These are phyloP conservation scores for Antechinus stuartii DNA, from an alignment of 2,113 vertebrate genomes.

Conservation along the genomic window DNA sequence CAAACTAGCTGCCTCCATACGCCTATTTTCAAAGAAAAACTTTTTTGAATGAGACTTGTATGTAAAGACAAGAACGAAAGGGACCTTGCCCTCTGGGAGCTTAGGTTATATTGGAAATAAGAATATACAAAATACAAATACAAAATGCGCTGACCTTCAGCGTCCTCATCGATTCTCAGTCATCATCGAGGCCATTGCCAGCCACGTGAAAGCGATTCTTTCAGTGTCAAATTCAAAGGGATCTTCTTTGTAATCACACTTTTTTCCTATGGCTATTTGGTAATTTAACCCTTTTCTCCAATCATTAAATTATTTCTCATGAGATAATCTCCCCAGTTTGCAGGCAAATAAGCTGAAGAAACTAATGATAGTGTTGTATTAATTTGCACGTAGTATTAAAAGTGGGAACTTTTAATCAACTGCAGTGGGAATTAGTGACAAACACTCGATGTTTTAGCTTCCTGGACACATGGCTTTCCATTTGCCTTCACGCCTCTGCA, in stretches of 20 bases:
- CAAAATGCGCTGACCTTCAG: neutral
- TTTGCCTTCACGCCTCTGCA: neutral
- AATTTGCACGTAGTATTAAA: neutral
- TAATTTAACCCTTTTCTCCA: neutral
- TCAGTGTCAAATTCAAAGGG: neutral
- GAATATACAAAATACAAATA: too few species aligned
- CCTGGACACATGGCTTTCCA: neutral
- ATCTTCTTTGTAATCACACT: neutral
- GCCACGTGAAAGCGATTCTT: neutral
- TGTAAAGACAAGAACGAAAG: too few species aligned
- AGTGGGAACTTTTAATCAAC: too few species aligned
- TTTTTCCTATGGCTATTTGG: neutral
- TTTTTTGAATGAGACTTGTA: too few species aligned
- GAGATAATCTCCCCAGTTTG: neutral
- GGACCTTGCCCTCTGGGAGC: too few species aligned
- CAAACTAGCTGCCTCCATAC: too few species aligned
- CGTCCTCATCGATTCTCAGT: neutral
- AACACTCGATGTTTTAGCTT: neutral
- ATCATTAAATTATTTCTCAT: neutral
- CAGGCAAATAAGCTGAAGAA: neutral
- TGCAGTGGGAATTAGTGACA: neutral
- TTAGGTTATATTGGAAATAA: too few species aligned
- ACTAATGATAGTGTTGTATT: neutral
- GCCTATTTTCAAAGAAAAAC: too few species aligned
- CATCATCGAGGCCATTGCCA: neutral